A percentile compares a stretch with the other conserved stretches of the same genome.
Conservation (phyloP, 2,797 vertebrate genomes). For the Rhodeus uyekii region DNA sequence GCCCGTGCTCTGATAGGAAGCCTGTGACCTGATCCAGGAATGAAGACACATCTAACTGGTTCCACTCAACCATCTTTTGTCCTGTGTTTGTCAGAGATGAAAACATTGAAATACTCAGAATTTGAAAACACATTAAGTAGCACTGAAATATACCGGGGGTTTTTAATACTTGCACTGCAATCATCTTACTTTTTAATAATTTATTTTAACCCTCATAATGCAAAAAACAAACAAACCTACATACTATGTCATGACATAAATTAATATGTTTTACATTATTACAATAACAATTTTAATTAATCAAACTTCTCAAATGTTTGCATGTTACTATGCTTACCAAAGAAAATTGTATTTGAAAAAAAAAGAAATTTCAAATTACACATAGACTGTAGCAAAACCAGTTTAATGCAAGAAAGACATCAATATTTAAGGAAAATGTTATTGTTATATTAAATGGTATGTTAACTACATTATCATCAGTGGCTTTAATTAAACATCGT, state of each 20-base stretch:
- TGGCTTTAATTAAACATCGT: background rate
- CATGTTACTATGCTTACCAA: background rate
- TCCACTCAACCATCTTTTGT: slow-evolving; percentile 99
- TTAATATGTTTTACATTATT: too few relatives aligned
- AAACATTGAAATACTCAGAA: background rate
- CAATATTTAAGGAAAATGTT: background rate
- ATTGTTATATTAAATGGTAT: background rate
- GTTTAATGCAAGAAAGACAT: background rate
- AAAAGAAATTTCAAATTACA: background rate
- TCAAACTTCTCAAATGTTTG: background rate
- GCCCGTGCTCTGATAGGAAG: slow-evolving; percentile 95
- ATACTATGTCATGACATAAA: too few relatives aligned
- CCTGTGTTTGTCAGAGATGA: slow-evolving; percentile 71
- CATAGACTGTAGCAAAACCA: background rate
- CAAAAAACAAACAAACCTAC: too few relatives aligned
- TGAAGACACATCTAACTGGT: slow-evolving; percentile 92
- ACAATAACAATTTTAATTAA: background rate
- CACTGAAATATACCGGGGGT: too few relatives aligned
- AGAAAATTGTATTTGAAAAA: background rate
- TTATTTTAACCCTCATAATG: too few relatives aligned
- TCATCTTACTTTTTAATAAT: too few relatives aligned
- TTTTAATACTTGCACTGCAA: too few relatives aligned
- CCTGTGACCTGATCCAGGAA: slow-evolving; percentile 96
- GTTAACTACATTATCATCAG: background rate
- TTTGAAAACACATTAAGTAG: background rate